Base-by-base conservation (phyloP, 2,888 invertebrate species). In the Ashinkailepas kermadecensis region DNA sequence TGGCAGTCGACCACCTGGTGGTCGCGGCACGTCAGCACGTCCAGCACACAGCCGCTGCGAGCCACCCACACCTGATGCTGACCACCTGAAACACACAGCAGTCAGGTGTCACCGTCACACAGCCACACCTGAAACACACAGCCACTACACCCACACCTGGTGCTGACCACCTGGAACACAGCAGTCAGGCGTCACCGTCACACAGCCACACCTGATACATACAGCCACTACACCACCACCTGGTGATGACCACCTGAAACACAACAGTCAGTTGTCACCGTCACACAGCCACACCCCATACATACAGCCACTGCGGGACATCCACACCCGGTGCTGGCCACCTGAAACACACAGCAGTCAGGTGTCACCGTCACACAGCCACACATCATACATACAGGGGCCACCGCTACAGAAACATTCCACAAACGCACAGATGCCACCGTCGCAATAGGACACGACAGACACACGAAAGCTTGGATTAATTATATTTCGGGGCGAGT, bases 221-320 rank as follows among this genome's bases (percentile, higher is more conserved):
- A 15, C 18, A 9, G 78, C 54, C 10, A 13, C 23, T 13, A 23
- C 39, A 10, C 11, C 79, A 57, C 11, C 15, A 64, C 64, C 9
- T n/a, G n/a, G 58, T 10, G 57, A 74, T 15, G 21, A 7, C 70
- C 39, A 39, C 39, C 39, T 39, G 39, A 39, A 3, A 39, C 39
- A 85, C 81, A 12, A 21, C 78, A 59, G 64, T 4, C 25, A 90
- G 39, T 1, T 39, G 39, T 39, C 39, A 39, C 39, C 39, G 39
- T 39, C 39, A 39, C 39, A 39, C 39, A 39, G 39, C 39, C 39
- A 39, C 39, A 39, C 1, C 39, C 4, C 2, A 39, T 39, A 39
- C 4, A 39, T 4, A 39, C 39, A 39, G 39, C 39, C 39, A 39
- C 39, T 4, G 39, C 4, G 2, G 4, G 1, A 39, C 39, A 39